Conservation (phyloP, 2,797 vertebrate genomes). For the Cyclura pinguis region DNA sequence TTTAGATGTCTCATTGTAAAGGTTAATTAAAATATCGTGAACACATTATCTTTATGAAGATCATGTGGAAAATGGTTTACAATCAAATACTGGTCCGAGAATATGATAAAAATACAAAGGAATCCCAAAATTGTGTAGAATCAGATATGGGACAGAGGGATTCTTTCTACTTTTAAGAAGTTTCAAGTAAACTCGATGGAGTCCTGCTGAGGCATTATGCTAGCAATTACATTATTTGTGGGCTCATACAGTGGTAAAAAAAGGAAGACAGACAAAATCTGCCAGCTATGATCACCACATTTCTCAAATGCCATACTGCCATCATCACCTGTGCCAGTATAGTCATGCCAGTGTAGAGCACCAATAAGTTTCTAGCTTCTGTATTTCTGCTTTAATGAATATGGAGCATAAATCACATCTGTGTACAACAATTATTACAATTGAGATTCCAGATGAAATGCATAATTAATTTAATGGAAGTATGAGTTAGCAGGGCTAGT, state of each 20-base stretch:
- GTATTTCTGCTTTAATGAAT: background rate
- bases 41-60: background rate
- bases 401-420: background rate
- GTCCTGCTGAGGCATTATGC: no score
- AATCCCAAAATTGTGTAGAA: background rate
- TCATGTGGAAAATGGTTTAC: background rate
- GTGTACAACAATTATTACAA: background rate
- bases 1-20: background rate
- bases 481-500: background rate
- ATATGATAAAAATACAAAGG: background rate
- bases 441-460: background rate
- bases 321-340: no score
- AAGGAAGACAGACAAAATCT: background rate
- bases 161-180: background rate
- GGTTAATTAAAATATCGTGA: slow-evolving; percentile 2
- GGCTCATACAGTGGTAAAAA: no score
- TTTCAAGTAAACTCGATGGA: background rate
- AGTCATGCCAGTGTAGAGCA: no score
- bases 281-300: background rate
- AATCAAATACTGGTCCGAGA: background rate
- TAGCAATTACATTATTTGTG: no score
- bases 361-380: background rate
- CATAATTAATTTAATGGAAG: background rate
- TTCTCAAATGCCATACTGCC: background rate
- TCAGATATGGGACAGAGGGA: background rate